Base-by-base conservation (phyloP, 2,113 vertebrate genomes). In the Nestor notabilis region DNA sequence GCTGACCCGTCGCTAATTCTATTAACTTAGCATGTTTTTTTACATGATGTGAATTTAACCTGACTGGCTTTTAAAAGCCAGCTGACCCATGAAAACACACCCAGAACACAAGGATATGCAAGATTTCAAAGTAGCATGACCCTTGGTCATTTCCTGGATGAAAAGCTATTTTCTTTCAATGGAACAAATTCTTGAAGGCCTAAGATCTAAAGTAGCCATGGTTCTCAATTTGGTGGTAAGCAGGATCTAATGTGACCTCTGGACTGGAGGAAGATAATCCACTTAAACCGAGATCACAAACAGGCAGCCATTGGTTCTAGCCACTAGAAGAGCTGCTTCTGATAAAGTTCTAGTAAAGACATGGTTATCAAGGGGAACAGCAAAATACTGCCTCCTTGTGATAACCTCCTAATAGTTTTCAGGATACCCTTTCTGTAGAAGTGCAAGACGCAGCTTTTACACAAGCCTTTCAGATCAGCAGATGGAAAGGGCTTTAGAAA, bases 251-350 rank as follows among this genome's bases (percentile, higher is more conserved):
- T 19, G 33, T 82, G 95, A 94, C 89, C 91, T 93, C 77, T n/a
- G 84, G 58, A 63, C 6, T n/a, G 70, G 24, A 80, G 60, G 47
- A 90, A 85, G 50, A 92, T 79, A 90, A 93, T 87, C 70, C 83
- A 94, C 63, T 92, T 94, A 95, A 94, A 93, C 37, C 47, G 79
- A 85, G 81, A 95, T 77, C 89, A 89, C 64, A 92, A 50, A 77
- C 61, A 69, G 71, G 44, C 74, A 91, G 52, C 69, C 82, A 58
- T 8, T 83, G 61, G 56, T 77, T 80, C 37, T 72, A 16, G 7
- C n/a, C 79, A 58, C 39, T 39, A 46, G 18, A 71, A 81, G 17
- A 80, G 71, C 72, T 75, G 60, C 47, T 91, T 91, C 56, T 92
- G 60, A 78, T 68, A 50, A 3, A 0, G 37, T 0, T 24, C 35